These are phyloP conservation scores for Cephus pulcher DNA, from an alignment of 2,888 invertebrate genomes.

Conservation along the genomic window DNA sequence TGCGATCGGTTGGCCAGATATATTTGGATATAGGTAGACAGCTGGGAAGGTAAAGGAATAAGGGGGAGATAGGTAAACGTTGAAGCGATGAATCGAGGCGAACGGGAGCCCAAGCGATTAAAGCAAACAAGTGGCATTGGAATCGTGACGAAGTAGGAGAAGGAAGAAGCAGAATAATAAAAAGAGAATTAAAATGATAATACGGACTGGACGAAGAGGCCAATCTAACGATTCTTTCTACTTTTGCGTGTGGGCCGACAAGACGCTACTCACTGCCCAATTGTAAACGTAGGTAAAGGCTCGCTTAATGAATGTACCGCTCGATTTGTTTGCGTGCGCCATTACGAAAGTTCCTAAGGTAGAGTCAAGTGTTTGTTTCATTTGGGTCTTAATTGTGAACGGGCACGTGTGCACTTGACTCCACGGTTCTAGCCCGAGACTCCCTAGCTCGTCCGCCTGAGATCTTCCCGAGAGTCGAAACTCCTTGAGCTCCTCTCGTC, in stretches of 20 bases:
- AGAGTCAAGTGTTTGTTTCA: constrained; percentile 13
- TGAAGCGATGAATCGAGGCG: background rate
- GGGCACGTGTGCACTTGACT: constrained; percentile 6
- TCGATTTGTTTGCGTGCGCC: constrained; percentile 10
- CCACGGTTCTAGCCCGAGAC: background rate
- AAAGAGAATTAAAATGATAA: background rate
- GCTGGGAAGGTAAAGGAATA: background rate
- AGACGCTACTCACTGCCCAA: background rate
- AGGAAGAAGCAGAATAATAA: background rate
- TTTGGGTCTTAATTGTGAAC: constrained; percentile 11
- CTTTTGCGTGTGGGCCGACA: background rate
- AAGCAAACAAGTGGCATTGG: background rate
- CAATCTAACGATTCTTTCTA: background rate
- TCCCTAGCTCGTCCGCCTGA: background rate
- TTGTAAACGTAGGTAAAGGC: background rate
- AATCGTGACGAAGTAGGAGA: background rate
- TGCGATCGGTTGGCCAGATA: background rate
- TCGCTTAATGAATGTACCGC: background rate
- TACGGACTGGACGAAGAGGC: background rate
- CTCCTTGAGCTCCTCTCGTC: background rate
- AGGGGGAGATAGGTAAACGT: background rate
- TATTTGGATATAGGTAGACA: background rate
- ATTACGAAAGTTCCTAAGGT: constrained; percentile 3
- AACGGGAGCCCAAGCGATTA: background rate
- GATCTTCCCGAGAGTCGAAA: background rate